Evolutionary conservation across 2,113 vertebrate genomes (phyloP), one percentile per base, ranked within the genome.

Genomic region (Labeo catla): DNA sequence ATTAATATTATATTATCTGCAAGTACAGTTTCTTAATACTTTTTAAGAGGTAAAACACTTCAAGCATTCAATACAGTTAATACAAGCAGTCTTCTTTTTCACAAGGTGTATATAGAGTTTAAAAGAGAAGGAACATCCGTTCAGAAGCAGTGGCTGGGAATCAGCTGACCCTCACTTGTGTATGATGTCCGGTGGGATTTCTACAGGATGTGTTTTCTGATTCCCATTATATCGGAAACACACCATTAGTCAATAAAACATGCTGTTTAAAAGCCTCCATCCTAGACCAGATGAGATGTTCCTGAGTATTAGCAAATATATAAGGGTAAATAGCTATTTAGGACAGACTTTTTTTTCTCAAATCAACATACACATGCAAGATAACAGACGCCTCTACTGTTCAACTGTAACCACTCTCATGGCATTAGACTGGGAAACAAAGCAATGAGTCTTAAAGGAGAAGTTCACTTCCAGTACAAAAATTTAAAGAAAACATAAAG

Each of bases 161-260:
- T 54, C 47, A 6, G 7, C 59, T 81, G 61, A 36, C 83, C 57
- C 85, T 81, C 72, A 49, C 45, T 66, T 19, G 36, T 87, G 28
- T 52, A 86, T 77, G 66, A 16, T 19, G 23, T 86, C 86, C 83
- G 80, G 5, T 66, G 81, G 85, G 86, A 85, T 45, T n/a, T 13
- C 68, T 82, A 49, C 63, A 85, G 86, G 73, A 74, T 77, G 70
- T 78, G 49, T 21, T 76, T 87, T 76, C 23, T 23, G 47, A 34
- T 52, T 76, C 11, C n/a, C 73, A 50, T 50, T 28, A 52, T 47
- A 52, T 50, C 65, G 15, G 6, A 16, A 28, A 68, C 65, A 36
- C 65, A 68, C 0, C 12, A 68, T 36, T 0, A 68, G 13, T 16
- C 28, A 68, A 8, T 66, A 66, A 36, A 36, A 36, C 28, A 15